These are phyloP conservation scores for Drosophila jambulina DNA, from an alignment of 1,140 invertebrate species.

Conservation along the genomic window DNA sequence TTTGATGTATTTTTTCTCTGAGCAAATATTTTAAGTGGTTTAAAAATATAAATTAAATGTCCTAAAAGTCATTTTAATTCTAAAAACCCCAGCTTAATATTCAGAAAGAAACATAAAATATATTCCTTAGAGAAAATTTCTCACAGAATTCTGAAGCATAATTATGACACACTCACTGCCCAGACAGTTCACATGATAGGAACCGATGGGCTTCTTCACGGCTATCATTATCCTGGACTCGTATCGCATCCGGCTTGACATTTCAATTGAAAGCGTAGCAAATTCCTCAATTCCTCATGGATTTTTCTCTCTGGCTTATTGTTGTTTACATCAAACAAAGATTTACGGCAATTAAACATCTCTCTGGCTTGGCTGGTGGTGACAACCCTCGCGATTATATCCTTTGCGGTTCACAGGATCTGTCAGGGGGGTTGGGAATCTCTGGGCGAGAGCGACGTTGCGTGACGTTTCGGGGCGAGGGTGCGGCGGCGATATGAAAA, in stretches of 20 bases:
- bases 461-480: conserved; percentile 53
- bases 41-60: too few relatives aligned
- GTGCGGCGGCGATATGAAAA: conserved; percentile 29
- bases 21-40: too few relatives aligned
- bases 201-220: conserved; percentile 30
- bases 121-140: neutral
- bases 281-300: conserved; percentile 46
- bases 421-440: conserved; percentile 21
- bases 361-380: conserved; percentile 52
- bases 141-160: neutral
- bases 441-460: conserved; percentile 58
- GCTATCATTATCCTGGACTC: conserved; percentile 56
- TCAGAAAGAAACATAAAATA: neutral
- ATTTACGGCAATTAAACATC: conserved; percentile 85
- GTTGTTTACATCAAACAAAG: conserved; percentile 84
- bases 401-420: conserved; percentile 77
- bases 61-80: too few relatives aligned
- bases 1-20: too few relatives aligned
- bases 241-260: conserved; percentile 62
- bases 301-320: conserved; percentile 48
- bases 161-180: conserved; percentile 49
- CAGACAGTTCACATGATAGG: conserved; percentile 21
- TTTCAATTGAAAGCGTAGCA: conserved; percentile 76
- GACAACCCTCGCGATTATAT: conserved; percentile 81
- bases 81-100: neutral